Evolutionary conservation across 2,888 invertebrate species (phyloP), one percentile per base, ranked within the genome.

Genomic region (Adelphocoris suturalis): DNA sequence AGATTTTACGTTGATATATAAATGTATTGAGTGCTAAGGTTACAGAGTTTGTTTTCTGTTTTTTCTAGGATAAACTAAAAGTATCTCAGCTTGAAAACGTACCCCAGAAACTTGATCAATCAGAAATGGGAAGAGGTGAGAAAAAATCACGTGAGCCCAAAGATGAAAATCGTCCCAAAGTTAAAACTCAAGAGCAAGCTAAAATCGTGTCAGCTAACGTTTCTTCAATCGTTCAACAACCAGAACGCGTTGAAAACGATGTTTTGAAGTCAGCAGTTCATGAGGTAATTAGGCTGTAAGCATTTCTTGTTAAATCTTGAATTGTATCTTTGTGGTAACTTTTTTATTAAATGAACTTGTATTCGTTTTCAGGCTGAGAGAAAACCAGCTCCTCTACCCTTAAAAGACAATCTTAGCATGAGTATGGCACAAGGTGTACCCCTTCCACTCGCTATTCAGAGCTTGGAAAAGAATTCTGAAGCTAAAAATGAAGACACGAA

Each of bases 351-450:
- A 37, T 37, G 7, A 37, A 37, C 37, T 3, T 52, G 2, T 52
- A 11, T 14, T 52, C 16, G 2, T 46, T 82, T 55, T 82, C 23
- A 82, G 55, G 11, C 27, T 47, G 55, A 90, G 52, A 48, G 48
- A 28, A 68, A 85, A n/a, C 14, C 57, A 19, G 19, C 23, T 37
- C 55, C 76, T 47, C 57, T 13, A 16, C 47, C 23, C n/a, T 37
- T 76, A 16, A 85, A 81, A 27, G 78, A 80, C 23, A 89, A 85
- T 68, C 55, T 91, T 23, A 80, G 76, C 46, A 90, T 90, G 23
- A 91, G 91, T 52, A 92, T 92, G 90, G 91, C 90, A 0, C 90
- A 91, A 23, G 92, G 92, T 13, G 81, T 92, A 1, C 92, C 92
- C 4, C 89, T 92, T 28, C 92, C 92, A 2, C 75, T 92, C 27